phyloP scores from a whole-genome alignment of 1,140 invertebrate species.

The Lineus longissimus region DNA sequence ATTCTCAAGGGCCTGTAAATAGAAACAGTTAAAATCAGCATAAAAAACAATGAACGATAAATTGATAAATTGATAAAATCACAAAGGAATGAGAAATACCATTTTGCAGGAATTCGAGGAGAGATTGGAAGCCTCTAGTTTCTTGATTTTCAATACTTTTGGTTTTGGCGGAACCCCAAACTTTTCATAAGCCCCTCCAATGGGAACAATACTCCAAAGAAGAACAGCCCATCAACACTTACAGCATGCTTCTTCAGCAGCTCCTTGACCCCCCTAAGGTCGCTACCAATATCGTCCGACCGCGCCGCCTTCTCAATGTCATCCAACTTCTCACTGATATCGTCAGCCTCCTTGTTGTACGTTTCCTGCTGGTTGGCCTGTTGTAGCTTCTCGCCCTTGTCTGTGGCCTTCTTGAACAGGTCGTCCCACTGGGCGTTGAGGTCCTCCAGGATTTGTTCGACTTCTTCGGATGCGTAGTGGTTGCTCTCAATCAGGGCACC shows the following conservation, averaged over 20 bases:
- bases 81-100: too few relatives aligned
- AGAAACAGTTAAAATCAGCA: background rate
- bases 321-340: slow-evolving; percentile 53
- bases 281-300: slow-evolving; percentile 95
- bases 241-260: slow-evolving; percentile 97
- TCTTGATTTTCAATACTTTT: too few relatives aligned
- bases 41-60: background rate
- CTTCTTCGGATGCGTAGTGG: slow-evolving; percentile 90
- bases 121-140: too few relatives aligned
- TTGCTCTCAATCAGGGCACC: slow-evolving; percentile 91
- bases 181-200: too few relatives aligned
- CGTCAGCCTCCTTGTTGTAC: slow-evolving; percentile 86
- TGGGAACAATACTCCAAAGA: too few relatives aligned
- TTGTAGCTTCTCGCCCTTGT: slow-evolving; percentile 74
- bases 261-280: slow-evolving; percentile 95
- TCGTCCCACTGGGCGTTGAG: slow-evolving; percentile 89
- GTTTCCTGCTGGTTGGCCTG: slow-evolving; percentile 75
- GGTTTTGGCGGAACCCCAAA: too few relatives aligned
- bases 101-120: too few relatives aligned
- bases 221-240: slow-evolving; percentile 32
- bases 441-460: slow-evolving; percentile 81
- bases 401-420: slow-evolving; percentile 70
- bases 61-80: background rate
- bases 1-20: slow-evolving; percentile 76
- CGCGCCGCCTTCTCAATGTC: slow-evolving; percentile 94